phyloP scores from a whole-genome alignment of 2,797 vertebrate genomes.

The Podargus strigoides region DNA sequence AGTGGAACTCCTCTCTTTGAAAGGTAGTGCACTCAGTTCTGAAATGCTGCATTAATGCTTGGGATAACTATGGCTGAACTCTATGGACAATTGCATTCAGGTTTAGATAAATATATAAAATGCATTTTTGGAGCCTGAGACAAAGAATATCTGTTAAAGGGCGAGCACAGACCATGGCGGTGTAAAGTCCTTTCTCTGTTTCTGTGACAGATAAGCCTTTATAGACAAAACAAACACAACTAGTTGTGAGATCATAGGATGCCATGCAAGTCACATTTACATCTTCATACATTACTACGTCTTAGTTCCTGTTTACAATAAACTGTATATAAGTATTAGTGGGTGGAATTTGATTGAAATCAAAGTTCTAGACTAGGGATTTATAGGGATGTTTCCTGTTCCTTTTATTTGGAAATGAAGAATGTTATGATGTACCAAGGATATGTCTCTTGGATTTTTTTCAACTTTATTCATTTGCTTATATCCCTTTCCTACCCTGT shows the following conservation, averaged over 20 bases:
- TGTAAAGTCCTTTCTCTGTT: neutral
- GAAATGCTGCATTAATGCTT: neutral
- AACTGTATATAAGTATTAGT: neutral
- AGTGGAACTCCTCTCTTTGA: neutral
- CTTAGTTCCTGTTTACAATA: neutral
- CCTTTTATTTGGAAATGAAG: neutral
- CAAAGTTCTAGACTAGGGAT: neutral
- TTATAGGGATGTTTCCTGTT: neutral
- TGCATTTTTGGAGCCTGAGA: neutral
- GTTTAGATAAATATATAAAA: neutral
- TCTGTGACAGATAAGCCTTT: neutral
- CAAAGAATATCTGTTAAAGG: neutral
- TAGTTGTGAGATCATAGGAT: neutral
- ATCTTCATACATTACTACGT: neutral
- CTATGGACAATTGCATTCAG: neutral
- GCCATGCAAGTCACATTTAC: neutral
- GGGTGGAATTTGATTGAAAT: neutral
- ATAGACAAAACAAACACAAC: neutral
- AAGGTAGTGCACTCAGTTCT: neutral
- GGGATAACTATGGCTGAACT: neutral
- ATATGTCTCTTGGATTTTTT: neutral
- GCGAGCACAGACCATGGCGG: neutral
- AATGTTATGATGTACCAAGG: neutral
- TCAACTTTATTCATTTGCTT: neutral
- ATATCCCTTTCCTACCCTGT: neutral